Conservation (phyloP, 1,140 invertebrate genomes). For the Euwallacea fornicatus region DNA sequence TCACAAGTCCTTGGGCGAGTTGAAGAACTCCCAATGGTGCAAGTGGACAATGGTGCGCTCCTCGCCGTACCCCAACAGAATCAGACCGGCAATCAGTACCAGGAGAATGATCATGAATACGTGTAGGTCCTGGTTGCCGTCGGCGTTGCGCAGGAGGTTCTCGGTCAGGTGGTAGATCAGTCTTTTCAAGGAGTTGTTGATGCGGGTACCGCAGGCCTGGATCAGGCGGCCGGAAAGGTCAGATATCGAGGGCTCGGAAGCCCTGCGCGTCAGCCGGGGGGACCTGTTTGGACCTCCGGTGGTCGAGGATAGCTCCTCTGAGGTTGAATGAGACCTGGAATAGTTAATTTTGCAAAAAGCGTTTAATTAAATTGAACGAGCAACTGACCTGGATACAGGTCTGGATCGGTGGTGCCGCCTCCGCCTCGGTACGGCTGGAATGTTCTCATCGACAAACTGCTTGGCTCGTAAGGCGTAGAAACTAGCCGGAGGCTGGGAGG, state of each 20-base stretch:
- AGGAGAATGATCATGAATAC: slow-evolving; percentile 73
- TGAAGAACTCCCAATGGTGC: slow-evolving; percentile 81
- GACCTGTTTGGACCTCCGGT: slow-evolving; percentile 24
- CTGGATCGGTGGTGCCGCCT: slow-evolving; percentile 50
- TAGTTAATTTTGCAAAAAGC: not conserved
- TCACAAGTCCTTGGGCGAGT: slow-evolving; percentile 63
- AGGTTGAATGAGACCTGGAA: slow-evolving; percentile 49
- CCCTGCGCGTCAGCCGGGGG: slow-evolving; percentile 29
- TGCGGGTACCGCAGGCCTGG: slow-evolving; percentile 63
- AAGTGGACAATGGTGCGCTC: slow-evolving; percentile 74
- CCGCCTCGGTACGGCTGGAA: slow-evolving; percentile 49
- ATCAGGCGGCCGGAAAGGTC: slow-evolving; percentile 68
- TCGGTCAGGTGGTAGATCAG: slow-evolving; percentile 64
- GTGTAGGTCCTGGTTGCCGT: slow-evolving; percentile 71
- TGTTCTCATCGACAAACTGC: slow-evolving; percentile 56
- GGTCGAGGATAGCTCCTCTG: slow-evolving; percentile 48
- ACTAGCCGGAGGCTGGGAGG: slow-evolving; percentile 50
- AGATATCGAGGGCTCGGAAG: slow-evolving; percentile 58
- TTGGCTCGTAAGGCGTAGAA: slow-evolving; percentile 53
- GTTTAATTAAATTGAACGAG: not conserved
- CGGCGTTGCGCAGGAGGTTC: slow-evolving; percentile 56
- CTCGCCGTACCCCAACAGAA: slow-evolving; percentile 69
- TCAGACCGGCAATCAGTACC: slow-evolving; percentile 70
- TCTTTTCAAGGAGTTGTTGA: slow-evolving; percentile 65
- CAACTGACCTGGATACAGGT: slow-evolving; percentile 40